A percentile compares a stretch with the other conserved stretches of the same genome.
phyloP scores from a whole-genome alignment of 2,888 invertebrate species.

The Macroteleia sp. region DNA sequence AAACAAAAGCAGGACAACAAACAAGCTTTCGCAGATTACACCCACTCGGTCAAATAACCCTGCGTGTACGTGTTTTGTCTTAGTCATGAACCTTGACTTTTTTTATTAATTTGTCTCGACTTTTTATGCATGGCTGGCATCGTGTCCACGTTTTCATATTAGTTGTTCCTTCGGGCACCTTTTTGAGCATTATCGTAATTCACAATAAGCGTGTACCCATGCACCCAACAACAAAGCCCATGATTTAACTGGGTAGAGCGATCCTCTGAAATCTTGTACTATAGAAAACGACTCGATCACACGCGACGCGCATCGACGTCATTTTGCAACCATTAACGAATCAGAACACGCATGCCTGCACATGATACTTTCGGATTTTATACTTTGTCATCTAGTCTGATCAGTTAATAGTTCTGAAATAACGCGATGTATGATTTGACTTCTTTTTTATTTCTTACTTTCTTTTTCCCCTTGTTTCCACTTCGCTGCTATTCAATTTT shows the following conservation, averaged over 20 bases:
- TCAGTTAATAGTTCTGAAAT: slow-evolving; percentile 60
- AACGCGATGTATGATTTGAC: slow-evolving; percentile 39
- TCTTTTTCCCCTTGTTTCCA: too few relatives aligned
- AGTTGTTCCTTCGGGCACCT: slow-evolving; percentile 57
- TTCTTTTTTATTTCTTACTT: slow-evolving; percentile 30
- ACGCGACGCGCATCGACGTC: slow-evolving; percentile 46
- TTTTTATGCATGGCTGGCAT: slow-evolving; percentile 74
- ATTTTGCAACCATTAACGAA: slow-evolving; percentile 60
- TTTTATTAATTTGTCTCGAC: slow-evolving; percentile 45
- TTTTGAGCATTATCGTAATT: slow-evolving; percentile 49
- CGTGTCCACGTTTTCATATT: slow-evolving; percentile 69
- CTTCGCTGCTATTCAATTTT: slow-evolving; percentile 11
- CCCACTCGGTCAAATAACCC: slow-evolving; percentile 40
- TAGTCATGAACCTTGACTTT: slow-evolving; percentile 47
- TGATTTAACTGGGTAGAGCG: slow-evolving; percentile 60
- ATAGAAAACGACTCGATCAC: slow-evolving; percentile 38
- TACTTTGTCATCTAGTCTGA: slow-evolving; percentile 32
- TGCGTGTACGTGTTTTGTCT: slow-evolving; percentile 57
- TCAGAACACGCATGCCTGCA: slow-evolving; percentile 59
- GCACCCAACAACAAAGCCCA: slow-evolving; percentile 61
- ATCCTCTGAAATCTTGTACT: slow-evolving; percentile 45
- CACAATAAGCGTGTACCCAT: slow-evolving; percentile 44
- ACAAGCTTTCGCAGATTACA: slow-evolving; percentile 59
- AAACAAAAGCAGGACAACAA: slow-evolving; percentile 45
- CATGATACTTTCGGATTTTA: slow-evolving; percentile 39